A percentile compares a stretch with the other conserved stretches of the same genome.
Evolutionary conservation across 2,888 invertebrate species (phyloP).

Genomic region (Galerucella calmariensis): DNA sequence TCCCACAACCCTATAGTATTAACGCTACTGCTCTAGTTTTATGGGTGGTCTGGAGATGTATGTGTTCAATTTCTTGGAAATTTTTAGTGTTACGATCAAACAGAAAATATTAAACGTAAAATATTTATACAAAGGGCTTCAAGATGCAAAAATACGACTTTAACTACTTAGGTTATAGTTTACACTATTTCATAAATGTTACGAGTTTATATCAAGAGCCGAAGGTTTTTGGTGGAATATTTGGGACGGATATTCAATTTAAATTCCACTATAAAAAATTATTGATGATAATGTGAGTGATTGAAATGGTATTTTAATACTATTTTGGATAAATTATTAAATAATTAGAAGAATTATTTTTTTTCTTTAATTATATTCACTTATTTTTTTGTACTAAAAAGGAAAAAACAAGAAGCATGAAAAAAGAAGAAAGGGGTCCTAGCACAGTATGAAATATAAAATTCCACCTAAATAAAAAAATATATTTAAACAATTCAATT

Average conservation of each 20-base stretch:
- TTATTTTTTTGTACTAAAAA: too few species aligned
- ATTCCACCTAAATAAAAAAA: too few species aligned
- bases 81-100: conserved; percentile 10
- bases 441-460: too few species aligned
- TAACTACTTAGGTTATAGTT: background rate
- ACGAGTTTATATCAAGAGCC: background rate
- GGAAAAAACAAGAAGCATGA: too few species aligned
- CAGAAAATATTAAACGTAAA: conserved; percentile 5
- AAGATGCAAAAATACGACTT: conserved; percentile 9
- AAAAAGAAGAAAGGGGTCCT: too few species aligned
- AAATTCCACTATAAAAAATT: background rate
- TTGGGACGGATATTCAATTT: background rate
- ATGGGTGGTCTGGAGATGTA: background rate
- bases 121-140: background rate
- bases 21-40: background rate
- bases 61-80: conserved; percentile 8
- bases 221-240: background rate
- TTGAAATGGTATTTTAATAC: too few species aligned
- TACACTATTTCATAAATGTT: background rate
- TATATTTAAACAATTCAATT: too few species aligned
- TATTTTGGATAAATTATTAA: too few species aligned
- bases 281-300: too few species aligned
- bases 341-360: too few species aligned
- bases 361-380: too few species aligned
- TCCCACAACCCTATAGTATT: background rate